A percentile compares a stretch with the other conserved stretches of the same genome.
Conservation (phyloP, 2,113 vertebrate species). For the Antechinus flavipes region DNA sequence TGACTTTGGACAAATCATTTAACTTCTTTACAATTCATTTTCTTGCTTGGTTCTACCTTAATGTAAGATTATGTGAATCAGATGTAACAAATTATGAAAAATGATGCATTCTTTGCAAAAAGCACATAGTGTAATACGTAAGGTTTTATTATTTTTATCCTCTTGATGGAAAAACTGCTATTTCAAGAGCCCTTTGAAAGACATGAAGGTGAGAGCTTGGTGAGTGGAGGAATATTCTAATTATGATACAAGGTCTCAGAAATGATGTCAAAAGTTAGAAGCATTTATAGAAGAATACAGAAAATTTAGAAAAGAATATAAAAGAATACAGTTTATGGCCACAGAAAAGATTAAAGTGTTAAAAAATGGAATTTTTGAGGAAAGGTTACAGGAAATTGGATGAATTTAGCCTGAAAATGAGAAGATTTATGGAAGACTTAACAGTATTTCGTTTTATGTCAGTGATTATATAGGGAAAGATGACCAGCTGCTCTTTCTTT, state of each 20-base stretch:
- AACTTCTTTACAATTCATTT: neutral
- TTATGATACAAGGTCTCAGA: neutral
- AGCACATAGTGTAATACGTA: neutral
- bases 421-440: conserved; percentile 14
- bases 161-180: conserved; percentile 1
- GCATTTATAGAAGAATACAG: neutral
- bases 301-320: neutral
- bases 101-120: neutral
- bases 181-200: neutral
- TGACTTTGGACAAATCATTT: neutral
- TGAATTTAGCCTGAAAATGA: conserved; percentile 5
- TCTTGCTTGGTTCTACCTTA: neutral
- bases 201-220: neutral
- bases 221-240: neutral
- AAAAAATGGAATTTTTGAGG: conserved; percentile 14
- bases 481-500: conserved; percentile 6
- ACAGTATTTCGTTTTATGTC: conserved; percentile 5
- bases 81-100: neutral
- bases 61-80: neutral
- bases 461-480: conserved; percentile 17
- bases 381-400: conserved; percentile 25
- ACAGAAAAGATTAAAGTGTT: neutral
- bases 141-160: neutral
- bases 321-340: neutral
- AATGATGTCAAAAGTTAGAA: neutral